Base-by-base conservation (phyloP, 2,113 vertebrate species). In the Carassius carassius region DNA sequence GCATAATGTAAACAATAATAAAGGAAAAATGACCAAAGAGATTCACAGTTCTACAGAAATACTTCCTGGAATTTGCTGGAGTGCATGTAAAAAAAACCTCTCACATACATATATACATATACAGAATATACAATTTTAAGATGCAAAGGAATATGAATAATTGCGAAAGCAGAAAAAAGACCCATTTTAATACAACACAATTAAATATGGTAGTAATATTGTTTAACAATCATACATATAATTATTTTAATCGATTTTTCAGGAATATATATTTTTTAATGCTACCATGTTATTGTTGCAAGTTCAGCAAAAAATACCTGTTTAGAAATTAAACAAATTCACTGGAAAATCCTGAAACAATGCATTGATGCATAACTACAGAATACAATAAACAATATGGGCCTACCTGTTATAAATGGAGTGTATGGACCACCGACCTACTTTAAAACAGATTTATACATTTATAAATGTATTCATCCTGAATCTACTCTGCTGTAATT, bases 1-100 rank as follows among this genome's bases (percentile, higher is more conserved):
- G 47, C 41, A 51, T 74, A 85, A 81, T 74, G 67, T 85, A 85
- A 81, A 85, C 84, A 81, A 35, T 41, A 35, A 74, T 41, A 51
- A 6, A 77, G 37, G 25, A 82, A 25, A 82, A 82, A 41, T 41
- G 4, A 72, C 65, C 47, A 69, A 47, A 35, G 11, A 51, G 19
- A 35, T 81, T 51, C 19, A 49, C 25, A 56, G 21, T 32, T 56
- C 65, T 58, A 79, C 13, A 79, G 13, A 41, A 79, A 63, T 37
- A 23, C 65, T 41, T 58, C 14, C 5, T 78, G 35, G 19, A 78
- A 58, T 60, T 72, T 58, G 35, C 35, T 37, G 35, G 35, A 4
- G 35, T 37, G 2, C 17, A 74, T 62, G 32, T 25, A 85, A 78
- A 85, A 84, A 51, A 79, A 72, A 2, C 10, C 35, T 37, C 35